These are phyloP conservation scores for Craterocephalus amniculus DNA, from an alignment of 2,797 vertebrate genomes.

Conservation along the genomic window DNA sequence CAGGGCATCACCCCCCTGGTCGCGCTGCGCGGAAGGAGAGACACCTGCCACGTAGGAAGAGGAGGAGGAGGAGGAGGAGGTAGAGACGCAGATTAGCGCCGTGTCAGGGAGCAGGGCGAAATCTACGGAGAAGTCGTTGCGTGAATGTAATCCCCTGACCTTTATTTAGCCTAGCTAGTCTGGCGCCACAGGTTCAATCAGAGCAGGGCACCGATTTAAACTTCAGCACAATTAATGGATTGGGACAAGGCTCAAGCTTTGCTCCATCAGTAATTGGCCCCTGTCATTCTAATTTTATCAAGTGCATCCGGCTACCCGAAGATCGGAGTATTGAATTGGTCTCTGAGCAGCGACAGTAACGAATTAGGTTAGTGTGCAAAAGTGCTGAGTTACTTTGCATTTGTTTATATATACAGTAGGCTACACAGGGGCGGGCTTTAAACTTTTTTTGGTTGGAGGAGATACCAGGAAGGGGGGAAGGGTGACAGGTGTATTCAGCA, in stretches of 20 bases:
- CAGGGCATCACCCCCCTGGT: constrained; percentile 53
- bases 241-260: neutral
- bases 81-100: neutral
- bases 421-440: no score
- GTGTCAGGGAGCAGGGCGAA: neutral
- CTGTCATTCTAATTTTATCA: neutral
- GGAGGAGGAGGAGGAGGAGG: constrained; percentile 1
- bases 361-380: neutral
- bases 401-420: neutral
- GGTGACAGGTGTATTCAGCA: neutral
- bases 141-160: constrained; percentile 56
- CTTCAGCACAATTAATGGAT: constrained; percentile 9
- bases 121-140: constrained; percentile 7
- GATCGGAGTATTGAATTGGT: neutral
- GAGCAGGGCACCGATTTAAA: constrained; percentile 33
- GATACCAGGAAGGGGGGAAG: no score
- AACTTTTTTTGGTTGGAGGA: neutral
- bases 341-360: neutral
- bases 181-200: constrained; percentile 21
- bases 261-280: neutral
- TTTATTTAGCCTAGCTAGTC: constrained; percentile 27
- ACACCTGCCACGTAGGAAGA: constrained; percentile 1
- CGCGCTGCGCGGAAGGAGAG: neutral
- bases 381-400: neutral
- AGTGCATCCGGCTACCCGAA: neutral